phyloP scores from a whole-genome alignment of 2,113 vertebrate genomes.

The Puma concolor region DNA sequence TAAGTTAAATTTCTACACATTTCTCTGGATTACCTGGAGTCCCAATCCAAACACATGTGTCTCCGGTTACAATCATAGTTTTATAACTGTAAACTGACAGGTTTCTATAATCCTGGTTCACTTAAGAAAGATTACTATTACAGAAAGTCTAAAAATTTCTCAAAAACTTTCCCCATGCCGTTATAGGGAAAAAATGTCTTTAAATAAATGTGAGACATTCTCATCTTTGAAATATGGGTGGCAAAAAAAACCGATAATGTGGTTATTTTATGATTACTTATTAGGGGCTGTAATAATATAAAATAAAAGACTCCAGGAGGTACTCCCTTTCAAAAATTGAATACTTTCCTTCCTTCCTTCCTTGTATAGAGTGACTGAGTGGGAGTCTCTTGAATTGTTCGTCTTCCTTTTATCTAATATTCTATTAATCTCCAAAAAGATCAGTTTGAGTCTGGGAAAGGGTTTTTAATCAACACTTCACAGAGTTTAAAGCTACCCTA shows the following conservation, averaged over 20 bases:
- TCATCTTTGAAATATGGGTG: slow-evolving; percentile 72
- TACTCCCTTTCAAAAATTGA: slow-evolving; percentile 72
- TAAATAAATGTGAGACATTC: slow-evolving; percentile 62
- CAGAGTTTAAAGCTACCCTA: slow-evolving; percentile 68
- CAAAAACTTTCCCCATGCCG: slow-evolving; percentile 55
- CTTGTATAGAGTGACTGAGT: slow-evolving; percentile 74
- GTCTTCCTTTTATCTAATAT: slow-evolving; percentile 67
- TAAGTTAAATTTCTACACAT: neutral
- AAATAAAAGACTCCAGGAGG: slow-evolving; percentile 76
- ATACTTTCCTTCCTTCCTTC: slow-evolving; percentile 73
- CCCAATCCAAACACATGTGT: slow-evolving; percentile 12
- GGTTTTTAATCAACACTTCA: slow-evolving; percentile 64
- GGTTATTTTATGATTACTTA: slow-evolving; percentile 77
- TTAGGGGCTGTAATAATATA: slow-evolving; percentile 71
- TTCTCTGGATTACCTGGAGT: slow-evolving; percentile 46
- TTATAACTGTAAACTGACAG: slow-evolving; percentile 56
- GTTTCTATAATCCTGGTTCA: slow-evolving; percentile 52
- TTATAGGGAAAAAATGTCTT: slow-evolving; percentile 34
- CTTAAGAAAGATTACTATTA: slow-evolving; percentile 57
- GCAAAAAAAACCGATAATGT: slow-evolving; percentile 26
- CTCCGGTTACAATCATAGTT: slow-evolving; percentile 50
- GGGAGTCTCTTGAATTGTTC: slow-evolving; percentile 79
- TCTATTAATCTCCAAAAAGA: slow-evolving; percentile 80
- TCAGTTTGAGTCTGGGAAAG: slow-evolving; percentile 77
- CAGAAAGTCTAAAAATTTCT: slow-evolving; percentile 53